Base-by-base conservation (phyloP, 2,797 vertebrate genomes). In the Gila robusta region DNA sequence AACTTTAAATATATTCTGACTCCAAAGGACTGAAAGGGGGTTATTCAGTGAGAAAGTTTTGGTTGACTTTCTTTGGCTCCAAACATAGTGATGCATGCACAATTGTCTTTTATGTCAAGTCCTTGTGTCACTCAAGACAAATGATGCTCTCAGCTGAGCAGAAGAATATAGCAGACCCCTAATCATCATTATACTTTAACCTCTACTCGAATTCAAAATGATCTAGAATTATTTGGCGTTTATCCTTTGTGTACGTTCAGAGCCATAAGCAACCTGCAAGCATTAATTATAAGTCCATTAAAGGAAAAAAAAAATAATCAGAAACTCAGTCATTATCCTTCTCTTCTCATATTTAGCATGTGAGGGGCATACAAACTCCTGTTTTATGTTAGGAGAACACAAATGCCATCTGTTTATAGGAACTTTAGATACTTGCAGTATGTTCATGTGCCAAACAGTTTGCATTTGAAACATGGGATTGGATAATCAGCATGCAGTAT, bases 241-340 rank as follows among this genome's bases (percentile, higher is more conserved):
- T 89, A 89, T 90, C 80, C 16, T 84, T 83, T 2, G 84, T 79
- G 88, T 85, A 64, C 89, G 87, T 44, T 56, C 19, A 2, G 26
- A 85, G 21, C 85, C 91, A 91, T 91, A 90, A 91, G 86, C 28
- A 92, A 85, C 17, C 82, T 88, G 87, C 90, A 93, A 91, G 90
- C 89, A 91, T 94, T 93, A 95, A 94, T 95, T 94, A 94, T 88
- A 89, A 88, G 87, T 88, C 88, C 88, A 94, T 94, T 94, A 94
- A 92, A 12, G 23, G 91, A 85, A 86, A 39, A 39, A 49, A 82
- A 83, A 91, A 91, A 93, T 92, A 88, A 88, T 94, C 91, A 89
- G 89, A 91, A 92, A 90, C 79, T 74, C 87, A 91, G 88, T 91
- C 93, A 90, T 94, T 93, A 94, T 86, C 87, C 54, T 2, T 87